Base-by-base conservation (phyloP, 1,140 invertebrate genomes). In the Euschistus heros region DNA sequence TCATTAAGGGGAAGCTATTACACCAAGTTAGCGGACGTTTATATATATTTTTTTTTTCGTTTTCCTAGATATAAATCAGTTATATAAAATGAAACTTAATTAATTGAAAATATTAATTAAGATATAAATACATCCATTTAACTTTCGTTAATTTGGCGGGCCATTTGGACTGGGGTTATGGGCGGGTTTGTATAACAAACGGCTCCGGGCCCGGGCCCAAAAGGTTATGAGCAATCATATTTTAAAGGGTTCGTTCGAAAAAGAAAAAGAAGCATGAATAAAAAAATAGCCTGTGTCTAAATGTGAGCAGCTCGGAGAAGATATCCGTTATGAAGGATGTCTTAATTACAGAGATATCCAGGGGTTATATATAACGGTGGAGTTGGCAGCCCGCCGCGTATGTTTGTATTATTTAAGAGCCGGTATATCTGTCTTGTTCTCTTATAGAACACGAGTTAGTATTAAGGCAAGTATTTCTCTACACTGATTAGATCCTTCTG, bases 141-240 rank as follows among this genome's bases (percentile, higher is more conserved):
- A 22, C 47, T 50, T 50, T 50, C 47, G 47, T 50, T 50, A 50
- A 50, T 50, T 50, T 50, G 47, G 47, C 47, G 47, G 47, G 47
- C 22, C 47, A 50, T 50, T 50, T 50, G 47, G 47, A 18, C n/a
- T 18, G n/a, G 5, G 47, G 47, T 50, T 22, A 20, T 22, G n/a
- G 22, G n/a, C n/a, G 22, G 22, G 47, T 50, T 50, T 50, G 3
- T 50, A 22, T 20, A 20, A 50, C 22, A 50, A 20, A 22, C 22
- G 47, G 47, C n/a, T 22, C 22, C 10, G 22, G 6, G 47, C 10
- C 47, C n/a, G 5, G 33, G 47, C 47, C 47, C 10, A 50, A 50
- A 50, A 22, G 47, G 22, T 50, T 22, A 50, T 50, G 47, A 20
- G 47, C 33, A 50, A 50, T 50, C n/a, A 50, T 50, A 50, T 50